Evolutionary conservation across 1,140 invertebrate genomes (phyloP), one percentile per base, ranked within the genome.

Genomic region (Drosophila ficusphila): DNA sequence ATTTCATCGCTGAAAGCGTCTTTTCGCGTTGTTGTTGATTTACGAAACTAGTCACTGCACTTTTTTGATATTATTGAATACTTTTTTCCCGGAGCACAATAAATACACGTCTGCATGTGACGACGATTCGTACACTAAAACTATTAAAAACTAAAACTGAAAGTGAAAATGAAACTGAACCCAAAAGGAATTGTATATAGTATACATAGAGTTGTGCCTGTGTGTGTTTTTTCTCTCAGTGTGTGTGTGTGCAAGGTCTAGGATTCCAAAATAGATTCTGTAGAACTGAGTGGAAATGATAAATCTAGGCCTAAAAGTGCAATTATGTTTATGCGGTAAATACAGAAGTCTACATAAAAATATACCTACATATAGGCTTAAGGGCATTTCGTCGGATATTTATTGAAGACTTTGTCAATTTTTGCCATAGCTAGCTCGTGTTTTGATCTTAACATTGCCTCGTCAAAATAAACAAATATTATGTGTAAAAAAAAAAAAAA

Each of bases 231-330:
- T 3, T 51, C 18, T 25, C 6, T 29, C 21, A 31, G 25, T 31
- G 46, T 52, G 23, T 39, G 51, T 38, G 29, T n/a, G n/a, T 18
- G 31, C 16, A 18, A 14, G 52, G 16, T 14, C 3, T 16, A 41
- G 42, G 21, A 27, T 14, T 38, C 14, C 5, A 39, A n/a, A 38
- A n/a, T 34, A 18, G n/a, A 3, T 56, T 27, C 41, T 27, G 23
- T 61, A 33, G 36, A 16, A 51, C 14, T 31, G 19, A 52, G 19
- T 41, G 18, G 21, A 8, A 41, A 9, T 38, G 57, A 41, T 25
- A n/a, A 56, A 23, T 41, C 53, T 42, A 78, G 79, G 79, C 75
- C 79, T 71, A 61, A n/a, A 83, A 70, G 79, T 82, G 39, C 38
- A 82, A 83, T 70, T 69, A 79, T 79, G 21, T 46, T 38, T 33